Evolutionary conservation across 2,888 invertebrate species (phyloP).

Genomic region (Matsumyia berberina): DNA sequence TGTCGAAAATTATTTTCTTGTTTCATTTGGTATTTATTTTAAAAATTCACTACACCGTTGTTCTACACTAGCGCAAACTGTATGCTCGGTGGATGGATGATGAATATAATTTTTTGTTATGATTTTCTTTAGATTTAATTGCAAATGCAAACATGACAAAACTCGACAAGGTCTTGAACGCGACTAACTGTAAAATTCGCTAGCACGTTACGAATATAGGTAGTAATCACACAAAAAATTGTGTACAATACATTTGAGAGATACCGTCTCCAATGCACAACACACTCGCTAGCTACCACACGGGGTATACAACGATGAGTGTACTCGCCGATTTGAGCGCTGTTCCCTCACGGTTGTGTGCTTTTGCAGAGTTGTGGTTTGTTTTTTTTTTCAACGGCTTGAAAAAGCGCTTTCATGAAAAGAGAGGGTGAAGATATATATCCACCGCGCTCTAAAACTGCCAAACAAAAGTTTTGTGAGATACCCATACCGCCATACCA

Average conservation of each 20-base stretch:
- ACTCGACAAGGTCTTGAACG: slow-evolving; percentile 85
- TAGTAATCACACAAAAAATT: slow-evolving; percentile 71
- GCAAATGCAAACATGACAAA: slow-evolving; percentile 83
- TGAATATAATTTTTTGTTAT: slow-evolving; percentile 58
- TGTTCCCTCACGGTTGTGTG: slow-evolving; percentile 57
- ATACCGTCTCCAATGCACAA: slow-evolving; percentile 51
- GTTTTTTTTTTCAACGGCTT: background rate
- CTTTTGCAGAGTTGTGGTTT: slow-evolving; percentile 22
- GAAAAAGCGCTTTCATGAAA: background rate
- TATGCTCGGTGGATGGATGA: slow-evolving; percentile 61
- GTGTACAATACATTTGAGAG: slow-evolving; percentile 71
- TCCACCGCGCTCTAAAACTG: background rate
- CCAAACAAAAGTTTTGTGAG: background rate
- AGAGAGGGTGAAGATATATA: background rate
- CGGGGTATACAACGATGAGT: slow-evolving; percentile 63
- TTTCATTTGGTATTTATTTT: slow-evolving; percentile 38
- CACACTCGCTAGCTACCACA: slow-evolving; percentile 58
- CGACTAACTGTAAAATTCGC: slow-evolving; percentile 84
- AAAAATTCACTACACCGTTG: slow-evolving; percentile 54
- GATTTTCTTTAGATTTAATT: slow-evolving; percentile 72
- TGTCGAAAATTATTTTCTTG: slow-evolving; percentile 74
- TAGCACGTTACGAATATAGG: slow-evolving; percentile 84
- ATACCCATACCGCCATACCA: background rate
- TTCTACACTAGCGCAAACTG: slow-evolving; percentile 39
- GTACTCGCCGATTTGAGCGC: slow-evolving; percentile 60